A percentile compares a stretch with the other conserved stretches of the same genome.
These are phyloP conservation scores for Antheraea mylitta DNA, from an alignment of 1,140 invertebrate genomes.

Conservation along the genomic window DNA sequence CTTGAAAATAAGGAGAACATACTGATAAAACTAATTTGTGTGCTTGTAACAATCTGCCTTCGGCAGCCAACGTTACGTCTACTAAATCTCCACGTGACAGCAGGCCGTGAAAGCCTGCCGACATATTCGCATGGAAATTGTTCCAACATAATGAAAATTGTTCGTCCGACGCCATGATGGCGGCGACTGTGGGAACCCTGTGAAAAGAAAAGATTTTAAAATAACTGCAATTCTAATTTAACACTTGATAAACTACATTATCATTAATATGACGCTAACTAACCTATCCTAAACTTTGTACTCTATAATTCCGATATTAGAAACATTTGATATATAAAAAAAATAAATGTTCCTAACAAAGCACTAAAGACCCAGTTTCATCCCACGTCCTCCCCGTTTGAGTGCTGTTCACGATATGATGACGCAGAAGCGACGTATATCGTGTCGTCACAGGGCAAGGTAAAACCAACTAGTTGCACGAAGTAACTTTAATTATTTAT, in stretches of 20 bases:
- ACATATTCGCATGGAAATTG: slow-evolving; percentile 87
- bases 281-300: slow-evolving; percentile 77
- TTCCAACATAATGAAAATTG: slow-evolving; percentile 89
- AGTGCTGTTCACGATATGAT: slow-evolving; percentile 66
- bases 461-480: slow-evolving; percentile 39
- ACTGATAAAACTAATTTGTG: slow-evolving; percentile 91
- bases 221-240: slow-evolving; percentile 11
- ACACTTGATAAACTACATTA: background rate
- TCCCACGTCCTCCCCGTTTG: slow-evolving; percentile 71
- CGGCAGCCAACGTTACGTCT: slow-evolving; percentile 90
- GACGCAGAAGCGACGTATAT: slow-evolving; percentile 65
- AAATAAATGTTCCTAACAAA: slow-evolving; percentile 60
- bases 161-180: slow-evolving; percentile 85
- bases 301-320: slow-evolving; percentile 74
- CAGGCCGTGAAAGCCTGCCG: slow-evolving; percentile 85
- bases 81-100: slow-evolving; percentile 88
- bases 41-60: slow-evolving; percentile 88
- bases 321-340: slow-evolving; percentile 75
- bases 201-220: slow-evolving; percentile 38
- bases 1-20: slow-evolving; percentile 92
- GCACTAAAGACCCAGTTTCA: slow-evolving; percentile 52
- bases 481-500: slow-evolving; percentile 29
- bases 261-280: slow-evolving; percentile 15
- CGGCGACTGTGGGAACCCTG: slow-evolving; percentile 69
- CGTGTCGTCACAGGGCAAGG: slow-evolving; percentile 61